These are phyloP conservation scores for Apotomis capreana DNA, from an alignment of 2,888 invertebrate species.

Conservation along the genomic window DNA sequence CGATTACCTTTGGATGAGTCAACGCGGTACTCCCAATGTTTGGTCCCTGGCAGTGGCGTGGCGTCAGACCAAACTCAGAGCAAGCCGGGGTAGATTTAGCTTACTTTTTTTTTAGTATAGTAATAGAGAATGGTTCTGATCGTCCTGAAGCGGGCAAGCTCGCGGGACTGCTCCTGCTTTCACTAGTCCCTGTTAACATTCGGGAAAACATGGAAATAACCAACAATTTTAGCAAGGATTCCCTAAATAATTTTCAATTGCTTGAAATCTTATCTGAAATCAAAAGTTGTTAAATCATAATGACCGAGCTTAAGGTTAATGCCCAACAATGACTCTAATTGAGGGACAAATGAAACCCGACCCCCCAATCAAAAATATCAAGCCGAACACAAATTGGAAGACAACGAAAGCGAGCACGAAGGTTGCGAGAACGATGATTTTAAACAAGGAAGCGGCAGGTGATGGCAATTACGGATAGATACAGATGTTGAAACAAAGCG, in stretches of 20 bases:
- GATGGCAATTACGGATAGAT: constrained; percentile 66
- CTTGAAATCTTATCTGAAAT: constrained; percentile 9
- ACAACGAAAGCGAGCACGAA: constrained; percentile 32
- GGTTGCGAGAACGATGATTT: constrained; percentile 46
- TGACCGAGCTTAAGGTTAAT: constrained; percentile 38
- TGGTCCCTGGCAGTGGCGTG: not conserved
- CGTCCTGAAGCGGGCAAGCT: too few species aligned
- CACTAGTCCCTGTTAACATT: not conserved
- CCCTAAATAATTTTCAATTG: not conserved
- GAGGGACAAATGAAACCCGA: constrained; percentile 39
- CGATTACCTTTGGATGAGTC: constrained; percentile 15
- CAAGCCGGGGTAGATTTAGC: too few species aligned
- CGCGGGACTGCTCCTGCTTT: too few species aligned
- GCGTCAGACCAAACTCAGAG: too few species aligned
- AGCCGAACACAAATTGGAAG: constrained; percentile 32
- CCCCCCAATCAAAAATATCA: constrained; percentile 39
- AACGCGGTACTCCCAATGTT: not conserved
- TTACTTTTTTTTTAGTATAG: too few species aligned
- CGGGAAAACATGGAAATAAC: not conserved
- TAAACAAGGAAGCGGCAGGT: constrained; percentile 66
- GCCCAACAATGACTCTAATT: constrained; percentile 38
- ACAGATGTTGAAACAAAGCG: constrained; percentile 60
- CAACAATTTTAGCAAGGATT: not conserved
- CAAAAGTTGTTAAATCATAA: constrained; percentile 17
- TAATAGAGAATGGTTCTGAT: too few species aligned